Percentiles rank a stretch among this genome's conserved stretches.
phyloP scores from a whole-genome alignment of 2,888 invertebrate genomes.

The Strigamia crassipes region DNA sequence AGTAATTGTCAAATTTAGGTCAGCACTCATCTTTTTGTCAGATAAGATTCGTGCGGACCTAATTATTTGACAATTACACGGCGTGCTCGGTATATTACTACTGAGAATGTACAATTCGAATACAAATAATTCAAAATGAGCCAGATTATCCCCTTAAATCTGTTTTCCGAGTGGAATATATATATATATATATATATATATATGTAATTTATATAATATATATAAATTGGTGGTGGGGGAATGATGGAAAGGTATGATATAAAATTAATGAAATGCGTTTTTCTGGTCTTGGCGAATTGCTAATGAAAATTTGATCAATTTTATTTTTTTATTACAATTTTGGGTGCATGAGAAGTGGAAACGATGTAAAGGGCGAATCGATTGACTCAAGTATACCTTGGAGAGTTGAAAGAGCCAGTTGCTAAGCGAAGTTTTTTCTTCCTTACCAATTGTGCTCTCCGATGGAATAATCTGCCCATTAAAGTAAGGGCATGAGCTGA shows the following conservation, averaged over 20 bases:
- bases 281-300: neutral
- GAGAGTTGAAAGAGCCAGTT: constrained; percentile 34
- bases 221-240: neutral
- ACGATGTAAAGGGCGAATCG: constrained; percentile 26
- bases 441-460: constrained; percentile 23
- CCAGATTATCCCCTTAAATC: no score
- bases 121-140: no score
- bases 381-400: constrained; percentile 38
- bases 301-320: constrained; percentile 40
- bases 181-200: no score
- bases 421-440: constrained; percentile 3
- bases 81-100: no score
- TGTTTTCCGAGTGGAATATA: no score
- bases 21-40: no score
- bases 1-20: no score
- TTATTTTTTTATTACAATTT: constrained; percentile 26
- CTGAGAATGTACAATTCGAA: no score
- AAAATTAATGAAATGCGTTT: constrained; percentile 13
- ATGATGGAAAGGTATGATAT: neutral
- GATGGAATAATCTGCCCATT: constrained; percentile 33
- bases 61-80: no score
- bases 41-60: no score
- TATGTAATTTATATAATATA: neutral
- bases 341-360: constrained; percentile 27
- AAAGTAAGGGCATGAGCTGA: constrained; percentile 24